A percentile compares a stretch with the other conserved stretches of the same genome.
These are phyloP conservation scores for Oncopodura yosiiana DNA, from an alignment of 1,140 invertebrate species.

Conservation along the genomic window DNA sequence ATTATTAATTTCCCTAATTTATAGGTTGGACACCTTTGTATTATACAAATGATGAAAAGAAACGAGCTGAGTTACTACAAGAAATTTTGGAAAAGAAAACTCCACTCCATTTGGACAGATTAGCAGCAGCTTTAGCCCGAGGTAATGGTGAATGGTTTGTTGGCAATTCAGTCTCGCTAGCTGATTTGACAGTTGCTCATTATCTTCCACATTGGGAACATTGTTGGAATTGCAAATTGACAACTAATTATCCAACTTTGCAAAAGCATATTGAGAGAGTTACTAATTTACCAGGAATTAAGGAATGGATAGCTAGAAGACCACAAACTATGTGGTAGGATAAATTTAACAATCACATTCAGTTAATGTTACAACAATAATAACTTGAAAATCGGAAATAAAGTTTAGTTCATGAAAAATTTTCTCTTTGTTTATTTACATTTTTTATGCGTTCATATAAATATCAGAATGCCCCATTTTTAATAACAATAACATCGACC, in stretches of 20 bases:
- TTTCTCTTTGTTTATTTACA: too few relatives aligned
- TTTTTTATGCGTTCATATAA: too few relatives aligned
- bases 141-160: background rate
- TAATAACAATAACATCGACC: too few relatives aligned
- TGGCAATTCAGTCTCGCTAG: background rate
- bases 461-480: too few relatives aligned
- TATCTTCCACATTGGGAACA: too few relatives aligned
- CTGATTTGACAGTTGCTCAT: background rate
- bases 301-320: conserved; percentile 20
- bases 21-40: background rate
- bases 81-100: background rate
- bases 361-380: too few relatives aligned
- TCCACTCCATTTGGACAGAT: background rate
- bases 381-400: too few relatives aligned
- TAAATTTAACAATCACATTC: too few relatives aligned
- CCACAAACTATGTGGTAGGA: too few relatives aligned
- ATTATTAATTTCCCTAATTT: too few relatives aligned
- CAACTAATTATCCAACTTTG: conserved; percentile 2
- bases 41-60: background rate
- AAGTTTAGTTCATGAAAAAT: too few relatives aligned
- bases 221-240: too few relatives aligned
- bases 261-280: background rate
- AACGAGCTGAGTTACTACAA: background rate
- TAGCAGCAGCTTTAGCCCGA: background rate
- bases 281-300: conserved; percentile 6